Evolutionary conservation across 2,797 vertebrate species (phyloP).

Genomic region (Darevskia mixta): DNA sequence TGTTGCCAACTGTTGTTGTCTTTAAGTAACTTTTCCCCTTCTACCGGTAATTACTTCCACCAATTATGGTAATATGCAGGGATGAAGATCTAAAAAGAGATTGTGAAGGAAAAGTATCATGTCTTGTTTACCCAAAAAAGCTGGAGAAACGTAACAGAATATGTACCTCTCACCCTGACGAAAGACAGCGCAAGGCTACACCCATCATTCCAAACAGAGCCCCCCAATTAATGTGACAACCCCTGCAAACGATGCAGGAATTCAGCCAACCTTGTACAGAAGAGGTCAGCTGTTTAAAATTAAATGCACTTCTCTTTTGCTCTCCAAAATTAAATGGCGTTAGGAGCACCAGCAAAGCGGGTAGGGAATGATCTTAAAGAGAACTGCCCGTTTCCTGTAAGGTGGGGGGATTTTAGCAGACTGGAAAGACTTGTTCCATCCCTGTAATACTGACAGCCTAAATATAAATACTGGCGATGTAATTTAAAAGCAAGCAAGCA

Average conservation of each 20-base stretch:
- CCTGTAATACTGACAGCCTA: conserved; percentile 48
- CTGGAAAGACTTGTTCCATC: conserved; percentile 36
- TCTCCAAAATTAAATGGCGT: conserved; percentile 24
- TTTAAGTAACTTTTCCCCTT: conserved; percentile 27
- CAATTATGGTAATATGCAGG: conserved; percentile 56
- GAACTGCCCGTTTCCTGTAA: conserved; percentile 34
- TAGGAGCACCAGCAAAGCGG: neutral
- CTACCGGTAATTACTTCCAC: conserved; percentile 56
- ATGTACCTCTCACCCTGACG: conserved; percentile 2
- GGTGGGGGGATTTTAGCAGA: conserved; percentile 41
- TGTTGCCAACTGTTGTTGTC: conserved; percentile 20
- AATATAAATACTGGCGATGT: conserved; percentile 46
- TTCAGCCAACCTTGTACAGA: conserved; percentile 10
- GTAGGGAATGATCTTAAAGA: conserved; percentile 23
- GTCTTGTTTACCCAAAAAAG: conserved; percentile 21
- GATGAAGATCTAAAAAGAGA: conserved; percentile 45
- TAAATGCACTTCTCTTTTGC: conserved; percentile 25
- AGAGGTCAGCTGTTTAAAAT: conserved; percentile 39
- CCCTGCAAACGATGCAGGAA: conserved; percentile 13
- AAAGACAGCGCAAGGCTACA: conserved; percentile 13
- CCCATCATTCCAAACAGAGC: neutral
- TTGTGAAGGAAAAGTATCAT: conserved; percentile 32
- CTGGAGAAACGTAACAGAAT: conserved; percentile 30
- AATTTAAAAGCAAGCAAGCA: conserved; percentile 34
- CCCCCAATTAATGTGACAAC: conserved; percentile 17